Percentiles rank a stretch among this genome's conserved stretches.
Conservation (phyloP, 2,113 vertebrate genomes). For the Microtus ochrogaster region DNA sequence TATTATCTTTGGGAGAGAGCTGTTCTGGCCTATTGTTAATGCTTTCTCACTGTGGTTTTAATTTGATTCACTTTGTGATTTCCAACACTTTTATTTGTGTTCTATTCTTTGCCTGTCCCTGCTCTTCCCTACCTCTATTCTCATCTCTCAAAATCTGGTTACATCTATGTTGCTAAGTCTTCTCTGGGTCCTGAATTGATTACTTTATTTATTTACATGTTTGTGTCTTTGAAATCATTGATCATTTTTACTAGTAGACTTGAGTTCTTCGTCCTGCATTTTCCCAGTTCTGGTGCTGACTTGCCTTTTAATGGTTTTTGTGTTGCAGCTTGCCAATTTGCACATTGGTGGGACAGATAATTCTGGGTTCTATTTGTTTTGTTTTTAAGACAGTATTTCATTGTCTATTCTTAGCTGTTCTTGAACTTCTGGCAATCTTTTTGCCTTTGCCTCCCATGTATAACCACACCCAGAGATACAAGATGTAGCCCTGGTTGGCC, state of each 20-base stretch:
- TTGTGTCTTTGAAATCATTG: not conserved
- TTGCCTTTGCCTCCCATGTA: not conserved
- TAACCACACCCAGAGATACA: not conserved
- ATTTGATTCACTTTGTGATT: not conserved
- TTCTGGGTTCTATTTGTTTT: not conserved
- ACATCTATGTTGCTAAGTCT: not conserved
- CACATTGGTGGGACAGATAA: not conserved
- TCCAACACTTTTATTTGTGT: not conserved
- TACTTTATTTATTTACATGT: not conserved
- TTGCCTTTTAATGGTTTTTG: not conserved
- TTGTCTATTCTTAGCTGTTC: not conserved
- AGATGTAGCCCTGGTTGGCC: not conserved
- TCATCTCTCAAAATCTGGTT: not conserved
- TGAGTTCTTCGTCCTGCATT: not conserved
- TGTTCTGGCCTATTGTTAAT: not conserved
- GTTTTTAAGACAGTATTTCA: not conserved
- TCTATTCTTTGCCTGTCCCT: not conserved
- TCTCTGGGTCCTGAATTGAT: not conserved
- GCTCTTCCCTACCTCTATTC: not conserved
- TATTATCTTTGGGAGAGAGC: not conserved
- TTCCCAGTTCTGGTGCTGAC: not conserved
- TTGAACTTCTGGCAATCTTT: not conserved
- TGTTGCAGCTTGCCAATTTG: not conserved
- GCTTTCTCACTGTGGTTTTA: not conserved
- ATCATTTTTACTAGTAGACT: not conserved